Evolutionary conservation across 2,888 invertebrate genomes (phyloP).

Genomic region (Hedychridium roseum): DNA sequence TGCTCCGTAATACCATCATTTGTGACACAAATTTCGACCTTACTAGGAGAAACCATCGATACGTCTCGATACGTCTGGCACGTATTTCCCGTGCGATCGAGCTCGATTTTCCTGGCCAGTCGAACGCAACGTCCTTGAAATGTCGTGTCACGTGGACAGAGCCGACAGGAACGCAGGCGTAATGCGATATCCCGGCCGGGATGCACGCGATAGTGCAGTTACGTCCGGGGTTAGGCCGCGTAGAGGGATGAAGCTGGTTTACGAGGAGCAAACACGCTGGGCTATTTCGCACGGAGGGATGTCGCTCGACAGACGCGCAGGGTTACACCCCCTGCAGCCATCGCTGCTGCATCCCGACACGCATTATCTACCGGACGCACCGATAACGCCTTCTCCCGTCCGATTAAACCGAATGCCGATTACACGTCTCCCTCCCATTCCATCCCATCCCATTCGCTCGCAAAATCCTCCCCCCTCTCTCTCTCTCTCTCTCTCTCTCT

Average conservation of each 20-base stretch:
- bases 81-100: too few relatives aligned
- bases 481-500: too few relatives aligned
- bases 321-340: conserved; percentile 8
- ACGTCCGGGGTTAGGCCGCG: conserved; percentile 28
- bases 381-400: conserved; percentile 32
- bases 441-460: too few relatives aligned
- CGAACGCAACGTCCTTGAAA: conserved; percentile 13
- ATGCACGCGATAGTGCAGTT: conserved; percentile 24
- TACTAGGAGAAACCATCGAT: conserved; percentile 5
- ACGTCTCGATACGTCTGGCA: neutral
- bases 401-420: too few relatives aligned
- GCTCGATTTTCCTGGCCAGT: too few relatives aligned
- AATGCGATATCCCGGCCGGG: conserved; percentile 13
- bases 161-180: conserved; percentile 13
- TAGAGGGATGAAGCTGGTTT: conserved; percentile 40
- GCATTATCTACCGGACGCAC: conserved; percentile 42
- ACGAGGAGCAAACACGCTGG: conserved; percentile 45
- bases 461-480: too few relatives aligned
- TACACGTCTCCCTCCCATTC: too few relatives aligned
- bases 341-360: conserved; percentile 37
- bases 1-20: too few relatives aligned
- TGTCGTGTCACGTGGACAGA: neutral
- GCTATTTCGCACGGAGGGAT: conserved; percentile 36
- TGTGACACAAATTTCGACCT: conserved; percentile 14
- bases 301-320: conserved; percentile 29